Evolutionary conservation across 30 jellyfish, hydroid and myxozoan genomes (phyloP), one percentile per base, ranked within the genome.

Genomic region (Aurelia aurita): DNA sequence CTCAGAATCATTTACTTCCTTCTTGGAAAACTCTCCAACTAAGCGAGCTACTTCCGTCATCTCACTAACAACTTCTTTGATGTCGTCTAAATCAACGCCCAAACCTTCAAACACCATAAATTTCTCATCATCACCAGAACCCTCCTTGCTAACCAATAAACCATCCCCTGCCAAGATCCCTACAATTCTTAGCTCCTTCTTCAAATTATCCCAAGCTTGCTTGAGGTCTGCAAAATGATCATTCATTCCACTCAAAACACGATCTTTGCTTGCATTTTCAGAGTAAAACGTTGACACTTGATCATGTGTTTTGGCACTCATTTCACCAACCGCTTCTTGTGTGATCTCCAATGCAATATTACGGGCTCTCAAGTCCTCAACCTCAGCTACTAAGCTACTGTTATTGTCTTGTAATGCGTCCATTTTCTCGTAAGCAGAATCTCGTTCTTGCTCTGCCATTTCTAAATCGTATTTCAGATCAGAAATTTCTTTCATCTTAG

Each of bases 261-360:
- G 34, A 0, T 67, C 51, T 67, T 34, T 29, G 15, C 25, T 67
- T 67, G n/a, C 58, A 45, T 0, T 31, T 39, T 69, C 63, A 27
- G 25, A 16, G 26, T 54, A 11, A 35, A 19, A 19, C 5, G 43
- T 18, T 4, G 21, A 1, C 57, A 20, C 46, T 25, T n/a, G 49
- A 18, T 39, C 43, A 10, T 43, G 23, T 6, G 26, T 14, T 22
- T 23, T 76, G 14, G 60, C 77, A 35, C 59, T 76, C 19, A 76
- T 9, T 35, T 34, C 51, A 31, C 77, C 25, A 13, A 82, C 69
- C 2, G 79, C 91, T 4, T 82, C 91, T 29, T 82, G 91, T 20
- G 74, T 57, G 19, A 62, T 44, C 51, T 82, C 91, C 21, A 82
- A 61, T 11, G 81, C 91, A 13, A 82, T 34, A 46, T 68, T 82